Conservation (phyloP, 2,113 vertebrate species). For the Paedocypris sp. region DNA sequence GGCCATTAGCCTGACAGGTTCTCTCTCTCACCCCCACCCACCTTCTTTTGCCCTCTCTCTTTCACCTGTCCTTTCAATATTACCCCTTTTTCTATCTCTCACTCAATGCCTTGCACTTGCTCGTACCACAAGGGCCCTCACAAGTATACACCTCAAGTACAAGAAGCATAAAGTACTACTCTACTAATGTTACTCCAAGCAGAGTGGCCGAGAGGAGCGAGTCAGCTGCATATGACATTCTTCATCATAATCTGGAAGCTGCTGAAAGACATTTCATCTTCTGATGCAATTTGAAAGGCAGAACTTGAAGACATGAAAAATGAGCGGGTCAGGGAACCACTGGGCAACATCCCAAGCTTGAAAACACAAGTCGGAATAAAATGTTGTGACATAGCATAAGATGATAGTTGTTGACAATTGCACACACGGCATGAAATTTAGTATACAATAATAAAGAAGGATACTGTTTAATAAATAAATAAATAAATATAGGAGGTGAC, state of each 20-base stretch:
- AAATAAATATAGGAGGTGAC: too few relatives aligned
- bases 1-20: conserved; percentile 41
- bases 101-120: conserved; percentile 1
- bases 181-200: conserved; percentile 33
- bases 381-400: too few relatives aligned
- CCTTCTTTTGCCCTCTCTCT: conserved; percentile 21
- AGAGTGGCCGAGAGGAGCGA: neutral
- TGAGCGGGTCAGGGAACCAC: too few relatives aligned
- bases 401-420: too few relatives aligned
- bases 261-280: conserved; percentile 14
- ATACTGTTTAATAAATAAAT: too few relatives aligned
- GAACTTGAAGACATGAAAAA: conserved; percentile 17
- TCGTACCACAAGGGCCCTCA: conserved; percentile 2
- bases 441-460: too few relatives aligned
- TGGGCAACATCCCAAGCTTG: too few relatives aligned
- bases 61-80: neutral
- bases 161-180: conserved; percentile 20
- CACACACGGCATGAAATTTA: too few relatives aligned
- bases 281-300: neutral
- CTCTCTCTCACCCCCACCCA: conserved; percentile 27
- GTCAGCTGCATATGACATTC: conserved; percentile 30
- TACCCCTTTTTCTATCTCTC: conserved; percentile 1
- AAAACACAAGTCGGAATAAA: too few relatives aligned
- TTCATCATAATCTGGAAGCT: conserved; percentile 25
- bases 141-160: neutral